Evolutionary conservation across 2,797 vertebrate species (phyloP).

Genomic region (Saxicola maurus): DNA sequence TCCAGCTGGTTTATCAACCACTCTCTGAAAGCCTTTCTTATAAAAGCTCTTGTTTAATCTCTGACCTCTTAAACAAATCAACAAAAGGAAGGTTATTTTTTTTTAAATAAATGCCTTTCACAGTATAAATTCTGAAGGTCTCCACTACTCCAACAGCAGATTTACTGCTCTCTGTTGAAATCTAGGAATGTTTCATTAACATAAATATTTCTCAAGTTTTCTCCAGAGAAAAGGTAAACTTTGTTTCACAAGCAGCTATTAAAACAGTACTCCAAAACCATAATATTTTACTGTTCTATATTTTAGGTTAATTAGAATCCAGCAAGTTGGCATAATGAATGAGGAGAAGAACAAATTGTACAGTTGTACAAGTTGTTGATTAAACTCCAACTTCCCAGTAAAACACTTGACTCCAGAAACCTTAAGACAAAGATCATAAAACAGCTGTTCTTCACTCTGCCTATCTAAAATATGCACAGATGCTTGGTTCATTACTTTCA

Average conservation of each 20-base stretch:
- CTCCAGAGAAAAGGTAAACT: background rate
- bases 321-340: background rate
- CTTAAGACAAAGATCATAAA: background rate
- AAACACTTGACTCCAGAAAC: background rate
- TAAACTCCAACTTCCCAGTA: background rate
- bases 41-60: constrained; percentile 13
- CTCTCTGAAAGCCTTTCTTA: background rate
- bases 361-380: background rate
- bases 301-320: background rate
- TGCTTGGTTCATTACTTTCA: background rate
- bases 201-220: background rate
- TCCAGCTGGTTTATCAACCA: constrained; percentile 23
- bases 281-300: background rate
- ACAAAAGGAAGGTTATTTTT: background rate
- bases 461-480: background rate
- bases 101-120: background rate
- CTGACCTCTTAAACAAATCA: constrained; percentile 10
- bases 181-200: background rate
- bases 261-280: background rate
- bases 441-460: background rate
- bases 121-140: background rate
- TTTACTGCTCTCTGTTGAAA: background rate
- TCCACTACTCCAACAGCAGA: background rate
- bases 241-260: background rate
- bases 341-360: background rate